Base-by-base conservation (phyloP, 2,113 vertebrate species). In the Polypterus bichir region DNA sequence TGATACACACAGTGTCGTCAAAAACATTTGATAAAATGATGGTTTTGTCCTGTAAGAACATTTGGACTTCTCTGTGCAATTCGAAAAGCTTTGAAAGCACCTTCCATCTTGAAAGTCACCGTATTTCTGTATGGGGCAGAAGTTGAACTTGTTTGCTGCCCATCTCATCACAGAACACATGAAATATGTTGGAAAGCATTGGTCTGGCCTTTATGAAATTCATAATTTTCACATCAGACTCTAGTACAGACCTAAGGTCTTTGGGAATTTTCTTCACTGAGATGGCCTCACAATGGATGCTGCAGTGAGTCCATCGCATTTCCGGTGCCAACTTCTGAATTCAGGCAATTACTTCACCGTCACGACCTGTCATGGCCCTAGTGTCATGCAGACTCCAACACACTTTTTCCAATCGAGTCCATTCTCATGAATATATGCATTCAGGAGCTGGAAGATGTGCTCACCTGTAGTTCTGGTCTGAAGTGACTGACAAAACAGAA, bases 401-500 rank as follows among this genome's bases (percentile, higher is more conserved):
- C 64, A 65, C 53, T 56, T 65, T 61, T 61, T 59, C 59, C 64
- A 65, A 11, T 54, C 46, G 5, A 65, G 27, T 27, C 27, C 27
- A 27, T 27, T 27, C 27, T 27, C 27, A 27, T 27, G 27, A 27
- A 27, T 2, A 54, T 59, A 65, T 1, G 7, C 44, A 9, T 65
- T 53, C 48, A 59, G 9, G 0, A 65, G 49, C 9, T 59, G 44
- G 7, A 65, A 65, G 10, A 65, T 65, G 44, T 65, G 44, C 45
- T 60, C 63, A 2, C 5, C 59, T 61, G 52, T 66, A 62, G 59
- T 57, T 61, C 64, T 61, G 44, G 64, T 61, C 27, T 48, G 4
- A n/a, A 66, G 64, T n/a, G 54, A 45, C 47, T 11, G 46, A 48
- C 64, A 66, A 48, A 66, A 66, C 47, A 61, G 10, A 54, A 55